A percentile compares a stretch with the other conserved stretches of the same genome.
These are phyloP conservation scores for Oxyscelio sp. DNA, from an alignment of 2,888 invertebrate species.

Conservation along the genomic window DNA sequence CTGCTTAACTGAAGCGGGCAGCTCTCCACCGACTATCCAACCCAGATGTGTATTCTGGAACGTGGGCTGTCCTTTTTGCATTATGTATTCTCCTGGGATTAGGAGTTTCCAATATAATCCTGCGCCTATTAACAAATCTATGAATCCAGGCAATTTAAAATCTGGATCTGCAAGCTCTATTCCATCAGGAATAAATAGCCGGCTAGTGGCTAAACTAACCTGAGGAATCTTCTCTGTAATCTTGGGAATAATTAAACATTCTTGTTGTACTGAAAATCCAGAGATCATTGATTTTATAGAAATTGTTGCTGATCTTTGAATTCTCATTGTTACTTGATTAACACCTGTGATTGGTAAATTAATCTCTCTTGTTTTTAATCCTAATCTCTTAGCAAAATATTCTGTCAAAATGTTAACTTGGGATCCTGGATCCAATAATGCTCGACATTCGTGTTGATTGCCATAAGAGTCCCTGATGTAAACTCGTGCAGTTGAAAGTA, in stretches of 20 bases:
- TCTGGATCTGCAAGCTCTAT: background rate
- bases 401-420: constrained; percentile 14
- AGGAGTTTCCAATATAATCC: background rate
- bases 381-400: constrained; percentile 8
- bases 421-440: constrained; percentile 10
- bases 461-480: constrained; percentile 4
- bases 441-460: background rate
- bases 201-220: background rate
- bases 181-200: background rate
- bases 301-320: background rate
- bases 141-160: background rate
- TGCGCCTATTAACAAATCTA: background rate
- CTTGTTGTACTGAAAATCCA: background rate
- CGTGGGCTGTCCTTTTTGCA: background rate
- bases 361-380: background rate
- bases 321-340: background rate
- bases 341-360: background rate
- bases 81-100: background rate
- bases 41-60: background rate
- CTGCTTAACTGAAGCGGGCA: background rate
- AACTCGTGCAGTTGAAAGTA: constrained; percentile 3
- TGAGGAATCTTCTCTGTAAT: background rate
- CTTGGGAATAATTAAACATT: background rate
- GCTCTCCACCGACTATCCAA: background rate
- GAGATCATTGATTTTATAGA: background rate